Evolutionary conservation across 2,113 vertebrate genomes (phyloP).

Genomic region (Columba janthina): DNA sequence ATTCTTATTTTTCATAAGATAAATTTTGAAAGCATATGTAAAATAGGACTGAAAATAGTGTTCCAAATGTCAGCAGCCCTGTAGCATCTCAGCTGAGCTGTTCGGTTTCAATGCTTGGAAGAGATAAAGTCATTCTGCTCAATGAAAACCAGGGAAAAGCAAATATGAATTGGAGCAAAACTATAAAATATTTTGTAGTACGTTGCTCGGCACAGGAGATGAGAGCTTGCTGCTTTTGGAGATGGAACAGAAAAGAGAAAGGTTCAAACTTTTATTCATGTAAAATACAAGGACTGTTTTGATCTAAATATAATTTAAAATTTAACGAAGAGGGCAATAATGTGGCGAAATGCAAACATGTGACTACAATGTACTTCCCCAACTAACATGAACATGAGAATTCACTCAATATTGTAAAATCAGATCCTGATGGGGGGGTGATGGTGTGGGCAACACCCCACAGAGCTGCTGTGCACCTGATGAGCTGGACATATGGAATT

Average conservation of each 20-base stretch:
- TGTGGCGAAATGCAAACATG: neutral
- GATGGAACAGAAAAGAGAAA: neutral
- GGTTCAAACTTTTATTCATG: constrained; percentile 7
- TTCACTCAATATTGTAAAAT: neutral
- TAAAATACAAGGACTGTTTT: constrained; percentile 16
- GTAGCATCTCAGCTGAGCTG: neutral
- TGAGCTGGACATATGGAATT: neutral
- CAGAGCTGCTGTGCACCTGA: neutral
- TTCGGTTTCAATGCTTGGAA: neutral
- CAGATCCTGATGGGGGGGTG: neutral
- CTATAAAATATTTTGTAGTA: neutral
- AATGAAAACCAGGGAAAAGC: neutral
- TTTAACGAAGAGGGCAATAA: neutral
- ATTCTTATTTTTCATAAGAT: constrained; percentile 13
- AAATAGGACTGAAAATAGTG: constrained; percentile 10
- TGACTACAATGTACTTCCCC: neutral
- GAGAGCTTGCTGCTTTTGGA: neutral
- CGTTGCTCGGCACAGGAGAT: neutral
- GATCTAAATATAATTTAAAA: constrained; percentile 1
- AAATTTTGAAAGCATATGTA: constrained; percentile 39
- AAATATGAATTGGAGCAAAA: neutral
- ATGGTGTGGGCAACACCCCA: neutral
- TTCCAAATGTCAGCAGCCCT: constrained; percentile 28
- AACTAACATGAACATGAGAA: neutral
- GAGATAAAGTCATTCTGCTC: neutral